These are phyloP conservation scores for Amphiura filiformis DNA, from an alignment of 35 echinoderm and acorn worm species.

Conservation along the genomic window DNA sequence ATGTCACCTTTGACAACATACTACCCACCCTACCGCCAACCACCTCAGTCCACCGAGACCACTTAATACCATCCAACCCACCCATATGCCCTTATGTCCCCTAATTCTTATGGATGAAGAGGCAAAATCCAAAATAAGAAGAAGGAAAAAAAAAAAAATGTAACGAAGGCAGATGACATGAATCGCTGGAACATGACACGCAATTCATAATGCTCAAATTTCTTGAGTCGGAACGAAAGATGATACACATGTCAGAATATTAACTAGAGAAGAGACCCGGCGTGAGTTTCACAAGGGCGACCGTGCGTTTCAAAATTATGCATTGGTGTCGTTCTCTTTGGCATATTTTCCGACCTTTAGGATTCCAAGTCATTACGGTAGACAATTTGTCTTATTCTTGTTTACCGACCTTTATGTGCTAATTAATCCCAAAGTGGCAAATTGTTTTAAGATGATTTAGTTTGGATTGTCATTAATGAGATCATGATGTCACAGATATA, in stretches of 20 bases:
- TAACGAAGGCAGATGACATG: not conserved
- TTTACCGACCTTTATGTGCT: not conserved
- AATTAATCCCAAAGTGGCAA: not conserved
- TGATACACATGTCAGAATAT: not conserved
- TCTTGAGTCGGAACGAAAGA: not conserved
- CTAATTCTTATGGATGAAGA: not conserved
- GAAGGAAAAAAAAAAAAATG: not conserved
- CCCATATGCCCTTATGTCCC: not conserved
- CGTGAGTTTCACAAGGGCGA: not conserved
- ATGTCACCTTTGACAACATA: too few relatives aligned
- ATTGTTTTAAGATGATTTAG: not conserved
- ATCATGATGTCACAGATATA: too few relatives aligned
- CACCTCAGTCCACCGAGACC: too few relatives aligned
- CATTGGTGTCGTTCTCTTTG: not conserved
- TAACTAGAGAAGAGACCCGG: not conserved
- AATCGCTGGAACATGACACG: not conserved
- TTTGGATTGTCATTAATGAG: not conserved
- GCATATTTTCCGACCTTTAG: too few relatives aligned
- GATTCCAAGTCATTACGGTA: too few relatives aligned
- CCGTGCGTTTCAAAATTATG: not conserved
- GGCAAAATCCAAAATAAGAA: not conserved
- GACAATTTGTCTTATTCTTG: not conserved
- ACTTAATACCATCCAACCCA: too few relatives aligned
- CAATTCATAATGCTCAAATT: slow-evolving; percentile 13
- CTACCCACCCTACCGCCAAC: too few relatives aligned